Evolutionary conservation across 2,888 invertebrate species (phyloP).

Genomic region (Scaptomyza polygonia): DNA sequence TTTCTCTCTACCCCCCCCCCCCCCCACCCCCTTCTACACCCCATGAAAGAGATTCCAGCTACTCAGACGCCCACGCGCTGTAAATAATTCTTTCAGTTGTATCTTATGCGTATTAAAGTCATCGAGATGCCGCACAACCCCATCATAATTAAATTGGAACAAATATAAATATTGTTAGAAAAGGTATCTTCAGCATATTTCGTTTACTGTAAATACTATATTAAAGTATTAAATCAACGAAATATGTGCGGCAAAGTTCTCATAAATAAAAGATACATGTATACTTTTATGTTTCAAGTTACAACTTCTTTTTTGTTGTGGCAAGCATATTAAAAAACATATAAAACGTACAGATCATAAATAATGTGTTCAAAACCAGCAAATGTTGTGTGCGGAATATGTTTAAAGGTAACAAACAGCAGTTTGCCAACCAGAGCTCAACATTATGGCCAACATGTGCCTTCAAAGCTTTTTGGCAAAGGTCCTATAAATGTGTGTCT

Average conservation of each 20-base stretch:
- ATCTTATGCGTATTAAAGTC: conserved; percentile 43
- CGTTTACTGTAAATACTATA: neutral
- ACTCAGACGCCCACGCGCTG: conserved; percentile 23
- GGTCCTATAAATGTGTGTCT: conserved; percentile 54
- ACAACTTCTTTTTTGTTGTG: conserved; percentile 28
- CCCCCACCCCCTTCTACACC: neutral
- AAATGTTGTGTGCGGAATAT: conserved; percentile 60
- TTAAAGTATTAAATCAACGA: no score
- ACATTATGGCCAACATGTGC: conserved; percentile 50
- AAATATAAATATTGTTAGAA: conserved; percentile 10
- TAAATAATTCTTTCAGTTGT: conserved; percentile 19
- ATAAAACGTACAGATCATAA: conserved; percentile 56
- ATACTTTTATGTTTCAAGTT: conserved; percentile 43
- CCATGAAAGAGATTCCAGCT: conserved; percentile 14
- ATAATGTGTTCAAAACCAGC: conserved; percentile 62
- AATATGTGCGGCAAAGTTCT: no score
- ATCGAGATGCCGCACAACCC: conserved; percentile 15
- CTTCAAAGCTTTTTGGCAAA: conserved; percentile 10
- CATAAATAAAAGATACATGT: conserved; percentile 61
- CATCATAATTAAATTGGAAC: conserved; percentile 19
- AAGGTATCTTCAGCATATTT: neutral
- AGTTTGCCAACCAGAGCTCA: conserved; percentile 46
- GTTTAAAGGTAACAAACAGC: conserved; percentile 41
- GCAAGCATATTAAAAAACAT: conserved; percentile 33
- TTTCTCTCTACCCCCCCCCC: no score